Evolutionary conservation across 2,797 vertebrate genomes (phyloP).

Genomic region (Nannoperca australis): DNA sequence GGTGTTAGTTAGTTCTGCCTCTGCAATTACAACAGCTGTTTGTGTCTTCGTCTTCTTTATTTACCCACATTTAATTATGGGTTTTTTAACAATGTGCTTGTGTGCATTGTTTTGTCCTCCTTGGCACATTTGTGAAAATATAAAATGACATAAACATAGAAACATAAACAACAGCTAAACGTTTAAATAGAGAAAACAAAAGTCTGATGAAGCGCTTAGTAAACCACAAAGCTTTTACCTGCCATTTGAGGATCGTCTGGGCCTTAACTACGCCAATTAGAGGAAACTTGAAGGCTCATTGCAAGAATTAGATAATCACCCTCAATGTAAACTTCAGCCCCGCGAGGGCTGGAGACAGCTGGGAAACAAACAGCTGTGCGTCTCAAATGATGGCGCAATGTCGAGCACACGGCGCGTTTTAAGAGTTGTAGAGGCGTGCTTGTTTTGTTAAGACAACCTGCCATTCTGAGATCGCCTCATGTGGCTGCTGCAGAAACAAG

Average conservation of each 20-base stretch:
- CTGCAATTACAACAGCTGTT: background rate
- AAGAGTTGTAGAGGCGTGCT: conserved; percentile 27
- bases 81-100: background rate
- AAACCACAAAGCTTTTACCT: background rate
- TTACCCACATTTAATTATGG: background rate
- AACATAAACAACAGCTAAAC: no score
- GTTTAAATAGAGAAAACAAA: background rate
- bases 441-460: conserved; percentile 35
- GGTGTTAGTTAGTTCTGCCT: background rate
- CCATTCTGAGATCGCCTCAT: background rate
- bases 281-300: conserved; percentile 8
- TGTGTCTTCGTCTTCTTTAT: no score
- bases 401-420: conserved; percentile 35
- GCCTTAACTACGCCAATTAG: background rate
- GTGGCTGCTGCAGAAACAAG: background rate
- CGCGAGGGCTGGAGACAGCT: conserved; percentile 15
- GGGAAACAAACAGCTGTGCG: conserved; percentile 47
- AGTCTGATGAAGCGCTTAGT: background rate
- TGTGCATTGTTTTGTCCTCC: no score
- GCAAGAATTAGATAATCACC: conserved; percentile 11
- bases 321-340: background rate
- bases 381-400: conserved; percentile 55
- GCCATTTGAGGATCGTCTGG: background rate
- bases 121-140: background rate
- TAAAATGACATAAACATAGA: no score